Conservation (phyloP, 1,140 invertebrate species). For the Euura lappo region DNA sequence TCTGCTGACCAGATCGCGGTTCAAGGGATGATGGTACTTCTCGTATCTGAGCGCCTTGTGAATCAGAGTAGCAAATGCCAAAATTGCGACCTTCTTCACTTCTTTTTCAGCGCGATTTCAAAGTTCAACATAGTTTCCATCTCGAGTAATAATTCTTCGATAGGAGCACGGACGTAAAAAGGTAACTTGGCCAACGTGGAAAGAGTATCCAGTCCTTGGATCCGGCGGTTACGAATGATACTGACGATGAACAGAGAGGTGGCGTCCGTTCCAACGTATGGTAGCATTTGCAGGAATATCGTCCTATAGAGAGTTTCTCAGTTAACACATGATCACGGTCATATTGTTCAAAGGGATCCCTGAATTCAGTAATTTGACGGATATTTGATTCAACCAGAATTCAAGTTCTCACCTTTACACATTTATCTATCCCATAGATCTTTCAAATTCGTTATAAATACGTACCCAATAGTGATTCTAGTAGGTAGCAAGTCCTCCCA, state of each 20-base stretch:
- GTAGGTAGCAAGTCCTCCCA: conserved; percentile 23
- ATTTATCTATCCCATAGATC: no score
- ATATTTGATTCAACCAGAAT: neutral
- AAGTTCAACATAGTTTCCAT: conserved; percentile 46
- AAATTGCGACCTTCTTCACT: conserved; percentile 45
- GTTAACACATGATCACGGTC: neutral
- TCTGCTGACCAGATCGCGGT: conserved; percentile 15
- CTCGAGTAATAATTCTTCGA: conserved; percentile 44
- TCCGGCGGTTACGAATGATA: conserved; percentile 40
- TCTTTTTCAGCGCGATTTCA: conserved; percentile 21
- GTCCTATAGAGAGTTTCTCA: conserved; percentile 31
- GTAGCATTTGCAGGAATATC: conserved; percentile 52
- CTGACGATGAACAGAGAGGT: conserved; percentile 47
- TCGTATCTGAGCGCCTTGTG: conserved; percentile 42
- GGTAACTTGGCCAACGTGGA: conserved; percentile 49
- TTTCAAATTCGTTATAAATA: neutral
- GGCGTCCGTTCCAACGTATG: conserved; percentile 53
- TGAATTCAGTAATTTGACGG: conserved; percentile 9
- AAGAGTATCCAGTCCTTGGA: conserved; percentile 36
- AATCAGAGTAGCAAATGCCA: conserved; percentile 50
- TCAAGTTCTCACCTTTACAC: no score
- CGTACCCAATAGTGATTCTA: conserved; percentile 30
- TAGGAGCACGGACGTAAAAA: conserved; percentile 44
- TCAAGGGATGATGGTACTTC: conserved; percentile 15
- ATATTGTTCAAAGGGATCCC: no score